Conservation (phyloP, 2,113 vertebrate genomes). For the Montifringilla adamsi region DNA sequence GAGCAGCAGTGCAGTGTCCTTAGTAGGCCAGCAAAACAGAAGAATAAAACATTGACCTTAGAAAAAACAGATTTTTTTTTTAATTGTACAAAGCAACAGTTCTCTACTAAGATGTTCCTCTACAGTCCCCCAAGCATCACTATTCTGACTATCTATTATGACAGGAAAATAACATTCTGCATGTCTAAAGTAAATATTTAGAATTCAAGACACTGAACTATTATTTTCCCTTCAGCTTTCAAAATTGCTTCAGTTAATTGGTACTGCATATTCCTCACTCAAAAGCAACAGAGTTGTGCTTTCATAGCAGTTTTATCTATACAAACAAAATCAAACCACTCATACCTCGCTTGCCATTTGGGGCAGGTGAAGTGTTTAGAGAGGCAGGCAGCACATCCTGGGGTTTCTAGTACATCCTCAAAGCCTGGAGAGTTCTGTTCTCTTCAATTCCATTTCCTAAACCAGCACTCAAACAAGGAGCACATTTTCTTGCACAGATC, state of each 20-base stretch:
- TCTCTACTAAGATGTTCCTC: neutral
- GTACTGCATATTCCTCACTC: neutral
- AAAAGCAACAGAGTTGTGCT: neutral
- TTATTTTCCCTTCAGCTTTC: neutral
- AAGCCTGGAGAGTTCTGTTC: neutral
- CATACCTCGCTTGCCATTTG: neutral
- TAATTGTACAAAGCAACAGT: neutral
- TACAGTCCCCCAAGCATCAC: accelerated
- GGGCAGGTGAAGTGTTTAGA: neutral
- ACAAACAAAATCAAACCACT: neutral
- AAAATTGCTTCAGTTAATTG: neutral
- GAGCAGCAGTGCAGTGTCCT: neutral
- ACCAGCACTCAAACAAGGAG: neutral
- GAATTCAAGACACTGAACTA: neutral
- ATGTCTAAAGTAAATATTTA: neutral
- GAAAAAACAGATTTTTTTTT: neutral
- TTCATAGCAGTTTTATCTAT: neutral
- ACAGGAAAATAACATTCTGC: neutral
- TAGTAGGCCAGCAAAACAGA: neutral
- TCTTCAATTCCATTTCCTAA: neutral
- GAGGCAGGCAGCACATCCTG: neutral
- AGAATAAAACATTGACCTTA: neutral
- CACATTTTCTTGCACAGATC: neutral
- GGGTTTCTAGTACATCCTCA: neutral
- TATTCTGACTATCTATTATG: neutral